These are phyloP conservation scores for Mormoops blainvillei DNA, from an alignment of 2,113 vertebrate genomes.

Conservation along the genomic window DNA sequence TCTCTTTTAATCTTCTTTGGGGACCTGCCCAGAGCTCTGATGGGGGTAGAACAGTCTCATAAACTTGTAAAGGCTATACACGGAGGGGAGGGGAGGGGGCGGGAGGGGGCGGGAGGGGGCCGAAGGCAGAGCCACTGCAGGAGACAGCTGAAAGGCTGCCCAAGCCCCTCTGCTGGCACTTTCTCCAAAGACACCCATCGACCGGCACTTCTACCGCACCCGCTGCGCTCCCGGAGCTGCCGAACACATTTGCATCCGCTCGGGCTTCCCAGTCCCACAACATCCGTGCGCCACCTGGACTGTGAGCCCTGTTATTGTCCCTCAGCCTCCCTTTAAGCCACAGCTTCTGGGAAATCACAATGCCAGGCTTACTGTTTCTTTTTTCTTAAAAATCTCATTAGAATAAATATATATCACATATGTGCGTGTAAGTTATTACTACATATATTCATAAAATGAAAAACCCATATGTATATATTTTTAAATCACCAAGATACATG, in stretches of 20 bases:
- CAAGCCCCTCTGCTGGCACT: not conserved
- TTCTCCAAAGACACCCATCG: not conserved
- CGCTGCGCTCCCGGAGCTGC: rapidly evolving
- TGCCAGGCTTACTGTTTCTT: not conserved
- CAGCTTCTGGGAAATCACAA: not conserved
- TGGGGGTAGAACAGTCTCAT: slow-evolving; percentile 67
- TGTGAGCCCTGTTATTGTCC: rapidly evolving
- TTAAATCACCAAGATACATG: not conserved
- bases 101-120: slow-evolving; percentile 41
- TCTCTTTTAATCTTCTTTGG: slow-evolving; percentile 77
- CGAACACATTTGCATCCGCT: rapidly evolving
- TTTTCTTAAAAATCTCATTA: not conserved
- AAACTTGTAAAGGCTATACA: slow-evolving; percentile 70
- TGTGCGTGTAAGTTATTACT: not conserved
- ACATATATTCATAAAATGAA: not conserved
- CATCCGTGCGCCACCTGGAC: rapidly evolving
- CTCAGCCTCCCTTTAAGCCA: not conserved
- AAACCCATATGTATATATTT: not conserved
- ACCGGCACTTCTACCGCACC: not conserved
- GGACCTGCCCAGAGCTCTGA: slow-evolving; percentile 77
- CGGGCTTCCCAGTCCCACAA: not conserved
- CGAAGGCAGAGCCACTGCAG: slow-evolving; percentile 11
- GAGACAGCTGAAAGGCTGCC: not conserved
- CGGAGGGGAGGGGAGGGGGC: not conserved
- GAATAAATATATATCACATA: not conserved